phyloP scores from a whole-genome alignment of 2,113 vertebrate species.

The Xyrauchen texanus region DNA sequence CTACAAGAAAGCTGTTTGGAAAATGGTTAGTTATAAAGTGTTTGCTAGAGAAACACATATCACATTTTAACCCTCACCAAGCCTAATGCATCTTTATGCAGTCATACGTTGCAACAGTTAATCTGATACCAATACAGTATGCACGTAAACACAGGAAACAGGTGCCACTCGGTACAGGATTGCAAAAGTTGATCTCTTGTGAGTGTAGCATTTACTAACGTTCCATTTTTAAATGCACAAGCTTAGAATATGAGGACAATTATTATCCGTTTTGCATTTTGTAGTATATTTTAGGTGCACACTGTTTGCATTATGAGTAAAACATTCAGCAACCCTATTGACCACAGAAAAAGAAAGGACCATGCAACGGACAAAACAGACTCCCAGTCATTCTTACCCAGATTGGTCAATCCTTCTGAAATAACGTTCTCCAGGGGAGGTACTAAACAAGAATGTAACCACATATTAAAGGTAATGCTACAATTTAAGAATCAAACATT shows the following conservation, averaged over 20 bases:
- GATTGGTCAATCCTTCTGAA: constrained; percentile 68
- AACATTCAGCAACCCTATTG: constrained; percentile 13
- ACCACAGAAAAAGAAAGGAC: neutral
- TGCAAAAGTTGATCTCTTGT: constrained; percentile 16
- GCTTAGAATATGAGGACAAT: neutral
- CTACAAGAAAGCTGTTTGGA: too few species aligned
- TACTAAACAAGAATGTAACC: too few species aligned
- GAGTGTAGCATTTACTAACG: neutral
- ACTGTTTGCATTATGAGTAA: neutral
- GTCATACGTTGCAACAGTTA: too few species aligned
- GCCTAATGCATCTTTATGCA: too few species aligned
- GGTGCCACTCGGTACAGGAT: neutral
- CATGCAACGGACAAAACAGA: constrained; percentile 10
- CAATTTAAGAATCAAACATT: constrained; percentile 51
- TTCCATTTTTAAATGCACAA: neutral
- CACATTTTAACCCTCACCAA: too few species aligned
- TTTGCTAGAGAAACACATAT: too few species aligned
- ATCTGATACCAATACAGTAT: neutral
- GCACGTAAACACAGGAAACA: neutral
- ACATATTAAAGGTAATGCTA: too few species aligned
- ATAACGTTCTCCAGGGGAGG: constrained; percentile 65
- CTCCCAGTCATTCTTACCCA: constrained; percentile 70
- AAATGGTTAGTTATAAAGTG: too few species aligned
- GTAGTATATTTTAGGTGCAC: neutral
- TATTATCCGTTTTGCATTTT: neutral